These are phyloP conservation scores for Geophilus truncorum DNA, from an alignment of 2,888 invertebrate genomes.

Conservation along the genomic window DNA sequence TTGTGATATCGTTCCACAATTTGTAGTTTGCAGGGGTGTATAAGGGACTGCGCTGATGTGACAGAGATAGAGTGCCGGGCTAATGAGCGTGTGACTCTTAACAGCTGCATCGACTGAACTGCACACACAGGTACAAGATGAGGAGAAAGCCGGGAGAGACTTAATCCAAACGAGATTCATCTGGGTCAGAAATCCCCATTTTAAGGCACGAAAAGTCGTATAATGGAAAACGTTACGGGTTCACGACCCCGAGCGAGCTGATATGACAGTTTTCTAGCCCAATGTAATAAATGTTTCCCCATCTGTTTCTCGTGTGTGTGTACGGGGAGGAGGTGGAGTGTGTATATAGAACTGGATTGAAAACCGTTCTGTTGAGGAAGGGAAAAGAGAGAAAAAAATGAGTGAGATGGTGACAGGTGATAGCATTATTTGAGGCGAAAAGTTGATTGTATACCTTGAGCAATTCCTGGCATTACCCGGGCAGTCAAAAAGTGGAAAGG, in stretches of 20 bases:
- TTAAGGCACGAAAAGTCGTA: conserved; percentile 17
- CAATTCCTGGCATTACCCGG: conserved; percentile 11
- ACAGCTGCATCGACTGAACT: conserved; percentile 19
- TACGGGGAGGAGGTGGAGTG: neutral
- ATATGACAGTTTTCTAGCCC: conserved; percentile 25
- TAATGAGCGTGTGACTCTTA: conserved; percentile 31
- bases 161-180: conserved; percentile 22
- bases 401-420: conserved; percentile 27
- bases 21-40: conserved; percentile 19
- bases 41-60: conserved; percentile 22
- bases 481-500: conserved; percentile 24
- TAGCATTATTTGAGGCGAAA: conserved; percentile 25
- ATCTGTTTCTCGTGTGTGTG: conserved; percentile 15
- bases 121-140: conserved; percentile 14
- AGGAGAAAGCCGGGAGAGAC: neutral
- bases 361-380: conserved; percentile 21
- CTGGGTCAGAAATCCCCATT: conserved; percentile 19
- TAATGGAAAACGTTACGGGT: conserved; percentile 8
- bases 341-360: conserved; percentile 19
- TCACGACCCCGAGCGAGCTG: conserved; percentile 18
- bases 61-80: conserved; percentile 30
- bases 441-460: conserved; percentile 27
- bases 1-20: conserved; percentile 20
- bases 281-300: conserved; percentile 27
- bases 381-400: neutral